Evolutionary conservation across 2,113 vertebrate species (phyloP), one percentile per base, ranked within the genome.

Genomic region (Ascaphus truei): DNA sequence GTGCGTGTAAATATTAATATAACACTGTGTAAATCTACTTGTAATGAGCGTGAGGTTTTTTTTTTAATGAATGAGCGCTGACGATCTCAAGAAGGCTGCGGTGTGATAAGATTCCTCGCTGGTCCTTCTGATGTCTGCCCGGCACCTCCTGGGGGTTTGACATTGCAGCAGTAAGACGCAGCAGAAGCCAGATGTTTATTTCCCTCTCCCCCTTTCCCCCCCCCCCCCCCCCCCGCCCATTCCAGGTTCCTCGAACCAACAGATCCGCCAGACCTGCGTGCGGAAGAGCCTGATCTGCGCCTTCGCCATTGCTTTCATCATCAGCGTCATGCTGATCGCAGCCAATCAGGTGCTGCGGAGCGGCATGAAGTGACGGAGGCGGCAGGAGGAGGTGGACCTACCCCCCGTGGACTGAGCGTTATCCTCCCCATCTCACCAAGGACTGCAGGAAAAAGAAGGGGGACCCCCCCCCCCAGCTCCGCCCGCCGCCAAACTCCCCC

Each of bases 341-440:
- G 96, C 96, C 87, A 98, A 98, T 86, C 96, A 98, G 87, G 94
- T 98, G 79, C 91, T 98, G 88, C 90, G 95, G 65, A 98, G 95
- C 1, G 96, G 95, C 79, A 98, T 98, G 96, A 96, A 98, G 73
- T 98, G 93, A 82, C 30, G 0, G 16, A 39, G 18, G n/a, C 8
- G 15, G 36, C n/a, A 1, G 13, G 13, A 15, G 1, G 16, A 41
- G 51, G 7, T 22, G 47, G 33, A 71, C 47, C 16, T n/a, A 13
- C 30, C 25, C 52, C 45, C 67, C 50, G 33, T 30, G n/a, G n/a
- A n/a, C n/a, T n/a, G 27, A 15, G 7, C 30, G 26, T 53, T 7
- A 13, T 27, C 5, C 27, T 53, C 23, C 30, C 27, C 18, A 41
- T 61, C 47, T 53, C 33, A 25, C 33, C 22, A 61, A 31, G 67